Base-by-base conservation (phyloP, 2,888 invertebrate genomes). In the Drosophila siamana region DNA sequence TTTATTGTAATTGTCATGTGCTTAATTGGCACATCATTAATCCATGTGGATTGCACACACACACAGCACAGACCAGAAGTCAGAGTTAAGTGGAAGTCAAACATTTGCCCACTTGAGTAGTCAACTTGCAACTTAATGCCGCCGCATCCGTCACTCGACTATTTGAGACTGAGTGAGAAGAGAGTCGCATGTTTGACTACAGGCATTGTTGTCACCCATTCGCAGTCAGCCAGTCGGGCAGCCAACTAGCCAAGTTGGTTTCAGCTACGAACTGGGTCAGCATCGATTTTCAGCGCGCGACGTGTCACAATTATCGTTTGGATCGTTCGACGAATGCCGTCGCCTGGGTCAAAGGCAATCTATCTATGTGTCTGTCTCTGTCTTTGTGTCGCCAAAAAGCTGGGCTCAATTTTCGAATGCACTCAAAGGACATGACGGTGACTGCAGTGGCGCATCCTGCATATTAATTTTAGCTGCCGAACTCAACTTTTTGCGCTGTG, bases 261-360 rank as follows among this genome's bases (percentile, higher is more conserved):
- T 52, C 81, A 19, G 19, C 19, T 3, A 19, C 19, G 55, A 85
- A 89, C 85, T 85, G 86, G 85, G 85, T 85, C 85, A 89, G 60
- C 89, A 85, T 85, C 85, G 88, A 89, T 88, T 89, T 88, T 85
- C 66, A 69, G 67, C 66, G 54, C 56, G 83, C 80, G 74, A 79
- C 80, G 87, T 88, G 86, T 85, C 80, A 79, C 82, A 87, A 83
- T 88, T 87, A 82, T 86, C 69, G 74, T 55, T 52, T 57, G 62
- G 55, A 36, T 57, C 30, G 30, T 30, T 72, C 43, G 69, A 69
- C 69, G 41, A 38, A 19, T 44, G 46, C 28, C 16, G 15, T 16
- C n/a, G 41, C 16, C 30, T 22, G 38, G 24, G 38, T n/a, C 51
- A 51, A 43, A 56, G 67, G 28, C 6, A 6, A 6, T 26, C 26